Evolutionary conservation across 2,113 vertebrate genomes (phyloP).

Genomic region (Cephalopterus ornatus): DNA sequence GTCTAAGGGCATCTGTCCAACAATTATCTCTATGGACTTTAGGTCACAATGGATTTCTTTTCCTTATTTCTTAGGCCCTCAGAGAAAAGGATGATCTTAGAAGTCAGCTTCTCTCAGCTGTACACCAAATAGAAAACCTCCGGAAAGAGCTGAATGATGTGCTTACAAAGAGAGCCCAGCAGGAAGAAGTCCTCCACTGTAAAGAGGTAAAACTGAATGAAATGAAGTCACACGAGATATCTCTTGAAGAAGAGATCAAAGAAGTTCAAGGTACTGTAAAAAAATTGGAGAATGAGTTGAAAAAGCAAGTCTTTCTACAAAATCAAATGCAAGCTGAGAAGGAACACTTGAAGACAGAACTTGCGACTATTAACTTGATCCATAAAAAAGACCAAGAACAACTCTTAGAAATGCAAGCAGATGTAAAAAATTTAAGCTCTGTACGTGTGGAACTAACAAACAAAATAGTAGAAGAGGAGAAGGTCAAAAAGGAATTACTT

Average conservation of each 20-base stretch:
- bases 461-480: conserved; percentile 81
- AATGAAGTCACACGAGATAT: conserved; percentile 72
- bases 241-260: conserved; percentile 82
- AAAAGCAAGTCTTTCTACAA: conserved; percentile 72
- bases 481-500: conserved; percentile 74
- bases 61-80: conserved; percentile 69
- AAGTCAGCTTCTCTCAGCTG: conserved; percentile 78
- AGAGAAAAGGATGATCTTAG: conserved; percentile 84
- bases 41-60: not conserved
- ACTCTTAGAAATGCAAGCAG: conserved; percentile 82
- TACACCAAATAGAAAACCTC: conserved; percentile 84
- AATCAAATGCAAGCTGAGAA: conserved; percentile 79
- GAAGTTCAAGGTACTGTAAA: conserved; percentile 75
- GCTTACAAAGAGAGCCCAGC: conserved; percentile 80
- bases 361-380: conserved; percentile 58
- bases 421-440: conserved; percentile 77
- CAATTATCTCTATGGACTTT: not conserved
- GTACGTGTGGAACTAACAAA: conserved; percentile 77
- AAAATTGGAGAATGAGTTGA: conserved; percentile 76
- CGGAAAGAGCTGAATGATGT: conserved; percentile 83
- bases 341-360: conserved; percentile 74
- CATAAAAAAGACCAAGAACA: conserved; percentile 72
- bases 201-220: conserved; percentile 84
- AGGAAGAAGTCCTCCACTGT: conserved; percentile 85
- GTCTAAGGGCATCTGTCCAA: not conserved